Evolutionary conservation across 92 coral and sea anemone species (phyloP).

Genomic region (Palythoa grandis): DNA sequence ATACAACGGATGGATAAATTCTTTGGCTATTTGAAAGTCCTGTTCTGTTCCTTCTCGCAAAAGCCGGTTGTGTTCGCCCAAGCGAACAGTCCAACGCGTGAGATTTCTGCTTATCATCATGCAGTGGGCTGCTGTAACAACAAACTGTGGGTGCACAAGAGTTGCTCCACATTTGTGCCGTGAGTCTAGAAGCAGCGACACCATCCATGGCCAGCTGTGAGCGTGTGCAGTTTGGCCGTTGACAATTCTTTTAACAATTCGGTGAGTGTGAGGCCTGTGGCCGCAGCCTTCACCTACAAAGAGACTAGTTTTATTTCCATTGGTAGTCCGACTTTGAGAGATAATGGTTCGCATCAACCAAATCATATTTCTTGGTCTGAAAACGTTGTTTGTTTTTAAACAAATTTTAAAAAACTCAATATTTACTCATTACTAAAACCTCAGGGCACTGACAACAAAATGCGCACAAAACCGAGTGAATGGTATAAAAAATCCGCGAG

Average conservation of each 20-base stretch:
- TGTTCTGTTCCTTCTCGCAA: constrained; percentile 12
- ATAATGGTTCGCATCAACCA: too few relatives aligned
- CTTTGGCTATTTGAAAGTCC: neutral
- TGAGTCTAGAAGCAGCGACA: neutral
- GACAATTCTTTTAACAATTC: constrained; percentile 15
- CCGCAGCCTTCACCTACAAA: neutral
- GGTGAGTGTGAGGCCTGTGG: neutral
- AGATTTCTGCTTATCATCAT: neutral
- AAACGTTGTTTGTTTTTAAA: too few relatives aligned
- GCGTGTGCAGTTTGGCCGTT: constrained; percentile 17
- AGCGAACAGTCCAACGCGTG: neutral
- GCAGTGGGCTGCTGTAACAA: constrained; percentile 32
- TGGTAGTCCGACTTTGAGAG: too few relatives aligned
- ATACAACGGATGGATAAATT: constrained; percentile 1
- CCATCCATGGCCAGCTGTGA: constrained; percentile 38
- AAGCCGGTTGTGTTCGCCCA: constrained; percentile 14
- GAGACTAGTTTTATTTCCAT: neutral
- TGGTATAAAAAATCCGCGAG: too few relatives aligned
- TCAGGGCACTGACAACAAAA: too few relatives aligned
- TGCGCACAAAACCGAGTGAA: too few relatives aligned
- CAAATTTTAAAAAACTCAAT: too few relatives aligned
- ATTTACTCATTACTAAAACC: too few relatives aligned
- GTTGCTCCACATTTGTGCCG: constrained; percentile 10
- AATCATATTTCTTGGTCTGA: too few relatives aligned
- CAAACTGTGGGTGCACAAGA: constrained; percentile 24